Evolutionary conservation across 2,797 vertebrate species (phyloP).

Genomic region (Pelodytes ibericus): DNA sequence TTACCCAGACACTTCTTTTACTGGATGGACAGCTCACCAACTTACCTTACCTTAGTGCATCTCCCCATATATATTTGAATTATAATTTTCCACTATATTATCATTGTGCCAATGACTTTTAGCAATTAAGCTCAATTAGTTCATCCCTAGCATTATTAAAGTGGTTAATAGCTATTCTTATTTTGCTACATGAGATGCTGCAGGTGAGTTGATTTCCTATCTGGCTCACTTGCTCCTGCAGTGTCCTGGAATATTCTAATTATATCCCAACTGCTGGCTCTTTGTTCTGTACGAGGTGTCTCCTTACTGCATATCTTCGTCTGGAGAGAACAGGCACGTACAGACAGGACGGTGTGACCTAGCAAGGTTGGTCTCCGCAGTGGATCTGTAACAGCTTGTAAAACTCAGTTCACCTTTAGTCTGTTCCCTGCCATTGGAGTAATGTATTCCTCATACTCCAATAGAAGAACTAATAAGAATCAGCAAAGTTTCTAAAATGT

Average conservation of each 20-base stretch:
- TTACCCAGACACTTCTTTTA: too few relatives aligned
- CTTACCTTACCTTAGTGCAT: too few relatives aligned
- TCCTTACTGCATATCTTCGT: slow-evolving; percentile 50
- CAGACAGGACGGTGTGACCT: slow-evolving; percentile 54
- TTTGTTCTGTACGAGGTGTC: slow-evolving; percentile 56
- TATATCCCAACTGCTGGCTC: slow-evolving; percentile 50
- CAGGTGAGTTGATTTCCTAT: slow-evolving; percentile 44
- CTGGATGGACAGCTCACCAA: too few relatives aligned
- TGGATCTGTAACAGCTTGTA: slow-evolving; percentile 44
- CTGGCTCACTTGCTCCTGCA: slow-evolving; percentile 42
- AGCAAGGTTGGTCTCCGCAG: slow-evolving; percentile 36
- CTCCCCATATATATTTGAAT: too few relatives aligned
- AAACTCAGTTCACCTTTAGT: slow-evolving; percentile 40
- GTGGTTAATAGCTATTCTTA: too few relatives aligned
- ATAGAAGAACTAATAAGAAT: not conserved
- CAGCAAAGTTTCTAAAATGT: not conserved
- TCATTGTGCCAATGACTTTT: too few relatives aligned
- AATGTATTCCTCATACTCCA: not conserved
- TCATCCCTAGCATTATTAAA: too few relatives aligned
- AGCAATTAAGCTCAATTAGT: too few relatives aligned
- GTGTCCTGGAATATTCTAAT: slow-evolving; percentile 52
- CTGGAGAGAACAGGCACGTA: slow-evolving; percentile 49
- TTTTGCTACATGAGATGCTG: slow-evolving; percentile 21
- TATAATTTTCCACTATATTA: too few relatives aligned
- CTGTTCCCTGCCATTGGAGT: slow-evolving; percentile 8